These are phyloP conservation scores for Drosophila teissieri DNA, from an alignment of 1,140 invertebrate species.

Conservation along the genomic window DNA sequence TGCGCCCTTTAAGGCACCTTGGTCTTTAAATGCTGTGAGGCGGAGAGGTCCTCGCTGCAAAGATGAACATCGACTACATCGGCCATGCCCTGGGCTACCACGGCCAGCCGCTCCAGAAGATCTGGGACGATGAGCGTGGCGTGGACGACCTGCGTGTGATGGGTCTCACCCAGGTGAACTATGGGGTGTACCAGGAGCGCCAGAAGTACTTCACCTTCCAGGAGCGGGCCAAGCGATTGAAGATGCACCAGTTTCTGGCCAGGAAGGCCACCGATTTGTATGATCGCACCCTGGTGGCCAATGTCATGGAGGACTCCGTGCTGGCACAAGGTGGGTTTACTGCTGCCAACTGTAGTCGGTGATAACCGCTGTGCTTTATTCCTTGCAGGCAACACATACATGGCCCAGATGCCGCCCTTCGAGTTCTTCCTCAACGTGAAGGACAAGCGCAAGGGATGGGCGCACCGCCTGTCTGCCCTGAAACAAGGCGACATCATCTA, in stretches of 20 bases:
- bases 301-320: constrained; percentile 84
- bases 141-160: constrained; percentile 89
- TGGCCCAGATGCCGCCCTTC: constrained; percentile 89
- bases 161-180: constrained; percentile 89
- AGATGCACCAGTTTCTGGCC: constrained; percentile 92
- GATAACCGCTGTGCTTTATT: not conserved
- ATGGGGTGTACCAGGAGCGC: constrained; percentile 90
- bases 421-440: constrained; percentile 89
- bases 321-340: constrained; percentile 34
- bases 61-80: constrained; percentile 85
- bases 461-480: constrained; percentile 79
- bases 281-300: constrained; percentile 85
- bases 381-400: constrained; percentile 19
- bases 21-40: constrained; percentile 9
- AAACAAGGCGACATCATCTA: constrained; percentile 93
- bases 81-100: constrained; percentile 91
- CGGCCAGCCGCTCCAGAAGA: constrained; percentile 93
- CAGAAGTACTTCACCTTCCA: constrained; percentile 91
- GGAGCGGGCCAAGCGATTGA: constrained; percentile 92
- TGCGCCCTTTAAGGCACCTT: not conserved
- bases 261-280: constrained; percentile 90
- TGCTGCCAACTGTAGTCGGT: too few relatives aligned
- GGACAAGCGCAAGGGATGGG: constrained; percentile 68
- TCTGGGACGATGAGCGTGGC: constrained; percentile 92
- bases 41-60: not conserved